Base-by-base conservation (phyloP, 2,888 invertebrate species). In the Blera fallax region DNA sequence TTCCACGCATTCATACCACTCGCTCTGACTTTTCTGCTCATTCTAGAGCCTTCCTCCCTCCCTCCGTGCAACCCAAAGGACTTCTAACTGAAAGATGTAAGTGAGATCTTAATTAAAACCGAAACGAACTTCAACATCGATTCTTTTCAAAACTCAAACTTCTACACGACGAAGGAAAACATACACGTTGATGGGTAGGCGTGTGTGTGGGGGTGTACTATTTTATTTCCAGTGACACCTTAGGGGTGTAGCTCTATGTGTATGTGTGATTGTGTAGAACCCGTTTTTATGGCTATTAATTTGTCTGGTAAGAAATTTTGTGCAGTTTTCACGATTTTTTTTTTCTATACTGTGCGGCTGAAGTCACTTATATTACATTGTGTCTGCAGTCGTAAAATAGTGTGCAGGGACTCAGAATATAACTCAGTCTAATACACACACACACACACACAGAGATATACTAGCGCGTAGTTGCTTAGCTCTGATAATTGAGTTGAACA, bases 321-420 rank as follows among this genome's bases (percentile, higher is more conserved):
- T 78, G 70, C 56, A 76, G 70, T 65, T 65, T 65, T 58, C 6
- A 54, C 45, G 56, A 50, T 56, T 32, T 76, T 37, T 62, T 62
- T 72, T 40, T 43, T 48, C 58, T 29, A 10, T 14, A 21, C 54
- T 29, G 56, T 62, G 52, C 67, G 76, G 54, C 65, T 72, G 40
- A 79, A 81, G 76, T 85, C 85, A 81, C 85, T 85, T 85, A 85
- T 85, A 85, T 85, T 85, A 85, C 85, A 85, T 85, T 85, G 85
- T 81, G 85, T 85, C 85, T 85, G 67, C 67, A 81, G 81, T 85
- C 85, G 81, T 85, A 81, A 81, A 85, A 72, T 81, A 85, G 74
- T 80, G 74, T 70, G 70, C 50, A 78, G 64, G 79, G 78, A 73
- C 54, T 58, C 43, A 16, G 40, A 65, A 32, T 52, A 21, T 58